These are phyloP conservation scores for Drosophila trichaetosa DNA, from an alignment of 2,888 invertebrate species.

Conservation along the genomic window DNA sequence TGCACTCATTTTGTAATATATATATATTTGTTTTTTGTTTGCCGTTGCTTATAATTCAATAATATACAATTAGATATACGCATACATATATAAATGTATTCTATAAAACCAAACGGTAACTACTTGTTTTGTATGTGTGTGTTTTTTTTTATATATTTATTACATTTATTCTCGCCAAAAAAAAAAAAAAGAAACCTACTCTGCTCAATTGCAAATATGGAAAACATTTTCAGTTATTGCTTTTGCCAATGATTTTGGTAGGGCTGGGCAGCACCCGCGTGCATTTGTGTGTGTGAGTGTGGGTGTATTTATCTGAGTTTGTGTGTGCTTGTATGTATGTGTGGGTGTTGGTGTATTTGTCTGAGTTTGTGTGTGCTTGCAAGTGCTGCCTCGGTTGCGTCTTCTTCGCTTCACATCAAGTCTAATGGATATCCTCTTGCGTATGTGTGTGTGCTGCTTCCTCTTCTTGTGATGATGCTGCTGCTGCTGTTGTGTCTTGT, in stretches of 20 bases:
- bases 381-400: slow-evolving; percentile 20
- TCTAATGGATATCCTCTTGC: not conserved
- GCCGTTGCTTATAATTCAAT: slow-evolving; percentile 23
- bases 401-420: not conserved
- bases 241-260: slow-evolving; percentile 22
- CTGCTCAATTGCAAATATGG: slow-evolving; percentile 1
- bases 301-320: not conserved
- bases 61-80: slow-evolving; percentile 32
- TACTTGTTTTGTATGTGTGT: not conserved
- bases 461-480: not conserved
- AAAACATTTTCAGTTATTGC: slow-evolving; percentile 28
- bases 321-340: not conserved
- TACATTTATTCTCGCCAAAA: slow-evolving; percentile 9
- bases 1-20: slow-evolving; percentile 1
- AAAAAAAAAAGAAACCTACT: slow-evolving; percentile 3
- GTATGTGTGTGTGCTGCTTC: not conserved
- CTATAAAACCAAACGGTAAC: slow-evolving; percentile 28
- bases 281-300: not conserved
- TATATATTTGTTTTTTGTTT: not conserved
- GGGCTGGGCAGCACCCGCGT: slow-evolving; percentile 25
- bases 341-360: not conserved
- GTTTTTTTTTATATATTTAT: not conserved
- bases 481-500: not conserved
- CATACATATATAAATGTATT: slow-evolving; percentile 10
- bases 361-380: not conserved